Evolutionary conservation across 2,113 vertebrate genomes (phyloP).

Genomic region (Haliaeetus leucogaster): DNA sequence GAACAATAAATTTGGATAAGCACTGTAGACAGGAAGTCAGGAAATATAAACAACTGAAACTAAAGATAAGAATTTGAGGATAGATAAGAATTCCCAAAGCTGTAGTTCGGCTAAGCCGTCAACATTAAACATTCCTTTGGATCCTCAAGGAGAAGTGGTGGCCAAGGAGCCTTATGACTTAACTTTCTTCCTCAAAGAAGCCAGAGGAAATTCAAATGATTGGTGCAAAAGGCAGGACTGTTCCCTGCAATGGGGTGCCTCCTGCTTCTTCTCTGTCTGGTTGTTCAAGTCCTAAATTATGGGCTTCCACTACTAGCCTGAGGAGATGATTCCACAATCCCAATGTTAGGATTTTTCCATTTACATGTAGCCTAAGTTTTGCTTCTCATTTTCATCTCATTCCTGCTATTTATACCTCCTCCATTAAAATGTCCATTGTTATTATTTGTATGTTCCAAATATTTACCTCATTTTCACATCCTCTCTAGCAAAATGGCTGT

Average conservation of each 20-base stretch:
- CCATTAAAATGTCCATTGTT: not conserved
- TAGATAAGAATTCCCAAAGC: conserved; percentile 63
- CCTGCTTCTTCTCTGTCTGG: not conserved
- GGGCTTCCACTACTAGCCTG: not conserved
- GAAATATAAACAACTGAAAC: conserved; percentile 50
- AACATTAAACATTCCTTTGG: conserved; percentile 15
- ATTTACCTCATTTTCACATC: not conserved
- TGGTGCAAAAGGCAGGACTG: not conserved
- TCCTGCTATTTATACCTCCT: not conserved
- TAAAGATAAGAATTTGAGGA: conserved; percentile 42
- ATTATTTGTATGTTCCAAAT: not conserved
- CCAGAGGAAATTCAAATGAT: not conserved
- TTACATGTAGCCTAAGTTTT: not conserved
- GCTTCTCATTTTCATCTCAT: conserved; percentile 36
- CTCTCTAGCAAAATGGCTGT: not conserved
- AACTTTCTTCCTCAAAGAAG: not conserved
- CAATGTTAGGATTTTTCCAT: not conserved
- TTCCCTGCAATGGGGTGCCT: not conserved
- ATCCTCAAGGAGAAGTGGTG: conserved; percentile 20
- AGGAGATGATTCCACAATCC: not conserved
- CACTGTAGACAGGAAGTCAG: conserved; percentile 34
- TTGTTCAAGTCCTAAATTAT: not conserved
- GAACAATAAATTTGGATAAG: conserved; percentile 58
- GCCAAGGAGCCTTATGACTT: not conserved
- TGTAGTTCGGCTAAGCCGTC: not conserved